phyloP scores from a whole-genome alignment of 23 tunicate genomes.

The Trididemnum miniatum region DNA sequence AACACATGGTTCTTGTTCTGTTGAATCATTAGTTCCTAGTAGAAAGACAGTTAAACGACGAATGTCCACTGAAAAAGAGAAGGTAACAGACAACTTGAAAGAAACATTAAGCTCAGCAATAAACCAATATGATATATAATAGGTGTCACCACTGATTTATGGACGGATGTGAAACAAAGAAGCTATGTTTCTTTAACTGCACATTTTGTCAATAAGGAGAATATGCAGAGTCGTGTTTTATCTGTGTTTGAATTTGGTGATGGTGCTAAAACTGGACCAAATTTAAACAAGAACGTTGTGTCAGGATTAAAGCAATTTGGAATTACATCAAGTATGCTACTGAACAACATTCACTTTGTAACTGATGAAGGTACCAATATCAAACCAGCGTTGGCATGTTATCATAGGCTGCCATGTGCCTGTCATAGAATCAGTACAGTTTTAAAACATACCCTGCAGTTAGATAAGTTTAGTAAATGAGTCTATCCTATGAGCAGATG shows the following conservation, averaged over 20 bases:
- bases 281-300: neutral
- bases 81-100: no score
- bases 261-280: neutral
- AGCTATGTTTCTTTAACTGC: neutral
- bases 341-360: neutral
- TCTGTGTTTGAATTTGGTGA: neutral
- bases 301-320: neutral
- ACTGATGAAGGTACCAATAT: neutral
- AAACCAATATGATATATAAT: neutral
- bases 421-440: neutral
- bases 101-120: neutral
- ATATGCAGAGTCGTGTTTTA: neutral
- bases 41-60: neutral
- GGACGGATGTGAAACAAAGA: neutral
- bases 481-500: neutral
- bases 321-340: neutral
- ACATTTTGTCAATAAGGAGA: neutral
- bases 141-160: neutral
- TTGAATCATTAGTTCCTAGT: neutral
- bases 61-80: no score
- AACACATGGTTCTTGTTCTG: neutral
- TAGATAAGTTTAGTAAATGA: neutral
- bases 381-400: neutral
- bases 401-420: neutral
- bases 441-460: neutral